phyloP scores from a whole-genome alignment of 2,888 invertebrate genomes.

The Lasioglossum zephyrum region DNA sequence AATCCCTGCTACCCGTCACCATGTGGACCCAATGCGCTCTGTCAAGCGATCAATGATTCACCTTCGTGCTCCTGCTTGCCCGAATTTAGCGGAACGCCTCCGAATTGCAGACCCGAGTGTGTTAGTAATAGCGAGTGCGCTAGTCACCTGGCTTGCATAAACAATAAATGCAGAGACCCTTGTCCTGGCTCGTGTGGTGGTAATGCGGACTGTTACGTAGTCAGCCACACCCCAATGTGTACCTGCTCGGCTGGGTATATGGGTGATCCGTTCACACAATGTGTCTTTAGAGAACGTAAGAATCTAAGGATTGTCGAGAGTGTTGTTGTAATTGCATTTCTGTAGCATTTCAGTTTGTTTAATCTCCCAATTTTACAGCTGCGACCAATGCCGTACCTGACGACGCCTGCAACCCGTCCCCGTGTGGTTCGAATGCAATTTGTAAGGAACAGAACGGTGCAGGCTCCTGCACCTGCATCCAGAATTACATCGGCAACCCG shows the following conservation, averaged over 20 bases:
- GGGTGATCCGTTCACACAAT: conserved; percentile 87
- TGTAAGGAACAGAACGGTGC: conserved; percentile 86
- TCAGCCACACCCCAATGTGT: conserved; percentile 85
- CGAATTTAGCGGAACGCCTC: conserved; percentile 90
- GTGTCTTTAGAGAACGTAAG: conserved; percentile 80
- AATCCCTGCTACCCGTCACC: conserved; percentile 81
- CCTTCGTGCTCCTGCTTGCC: conserved; percentile 88
- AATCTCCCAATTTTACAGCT: conserved; percentile 7
- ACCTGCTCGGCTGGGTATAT: conserved; percentile 86
- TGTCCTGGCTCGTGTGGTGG: conserved; percentile 89
- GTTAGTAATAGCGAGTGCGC: conserved; percentile 90
- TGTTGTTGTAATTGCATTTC: not conserved
- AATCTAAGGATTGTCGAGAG: not conserved
- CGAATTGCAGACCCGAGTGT: conserved; percentile 92
- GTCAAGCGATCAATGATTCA: conserved; percentile 87
- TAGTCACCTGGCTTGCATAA: conserved; percentile 90
- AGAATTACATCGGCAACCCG: conserved; percentile 85
- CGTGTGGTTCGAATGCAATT: conserved; percentile 91
- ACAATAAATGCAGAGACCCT: conserved; percentile 89
- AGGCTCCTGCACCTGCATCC: conserved; percentile 86
- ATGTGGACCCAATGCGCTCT: conserved; percentile 87
- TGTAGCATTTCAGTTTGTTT: not conserved
- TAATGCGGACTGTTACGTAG: conserved; percentile 87
- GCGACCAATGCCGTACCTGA: conserved; percentile 73
- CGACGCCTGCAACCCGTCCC: conserved; percentile 89